Evolutionary conservation across 2,888 invertebrate genomes (phyloP).

Genomic region (Campaea margaritaria): DNA sequence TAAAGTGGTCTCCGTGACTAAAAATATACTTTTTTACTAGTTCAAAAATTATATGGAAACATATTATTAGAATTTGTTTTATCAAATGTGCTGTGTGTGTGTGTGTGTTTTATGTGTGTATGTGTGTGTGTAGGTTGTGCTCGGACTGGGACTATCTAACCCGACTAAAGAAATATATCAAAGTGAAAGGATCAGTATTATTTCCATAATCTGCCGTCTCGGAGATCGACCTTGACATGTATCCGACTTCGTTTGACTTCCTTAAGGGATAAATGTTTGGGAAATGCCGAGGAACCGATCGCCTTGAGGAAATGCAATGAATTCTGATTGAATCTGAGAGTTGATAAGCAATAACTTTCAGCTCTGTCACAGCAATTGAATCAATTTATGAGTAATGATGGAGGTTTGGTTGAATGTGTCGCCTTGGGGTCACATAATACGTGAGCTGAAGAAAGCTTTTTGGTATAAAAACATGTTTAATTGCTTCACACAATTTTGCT

Average conservation of each 20-base stretch:
- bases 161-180: neutral
- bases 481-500: too few species aligned
- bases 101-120: too few species aligned
- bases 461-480: neutral
- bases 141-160: too few species aligned
- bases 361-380: constrained; percentile 9
- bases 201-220: constrained; percentile 12
- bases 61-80: too few species aligned
- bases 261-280: constrained; percentile 27
- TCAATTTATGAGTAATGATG: constrained; percentile 14
- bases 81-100: too few species aligned
- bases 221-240: constrained; percentile 17
- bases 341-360: constrained; percentile 14
- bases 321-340: constrained; percentile 20
- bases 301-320: constrained; percentile 24
- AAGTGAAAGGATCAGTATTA: constrained; percentile 13
- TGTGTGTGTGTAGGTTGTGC: too few species aligned
- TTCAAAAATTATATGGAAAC: too few species aligned
- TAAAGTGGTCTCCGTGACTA: too few species aligned
- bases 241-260: constrained; percentile 30
- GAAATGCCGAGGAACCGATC: constrained; percentile 20
- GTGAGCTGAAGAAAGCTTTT: neutral
- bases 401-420: neutral
- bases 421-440: neutral
- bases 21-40: too few species aligned